A percentile compares a stretch with the other conserved stretches of the same genome.
phyloP scores from a whole-genome alignment of 2,888 invertebrate genomes.

The Epistrophe grossulariae region DNA sequence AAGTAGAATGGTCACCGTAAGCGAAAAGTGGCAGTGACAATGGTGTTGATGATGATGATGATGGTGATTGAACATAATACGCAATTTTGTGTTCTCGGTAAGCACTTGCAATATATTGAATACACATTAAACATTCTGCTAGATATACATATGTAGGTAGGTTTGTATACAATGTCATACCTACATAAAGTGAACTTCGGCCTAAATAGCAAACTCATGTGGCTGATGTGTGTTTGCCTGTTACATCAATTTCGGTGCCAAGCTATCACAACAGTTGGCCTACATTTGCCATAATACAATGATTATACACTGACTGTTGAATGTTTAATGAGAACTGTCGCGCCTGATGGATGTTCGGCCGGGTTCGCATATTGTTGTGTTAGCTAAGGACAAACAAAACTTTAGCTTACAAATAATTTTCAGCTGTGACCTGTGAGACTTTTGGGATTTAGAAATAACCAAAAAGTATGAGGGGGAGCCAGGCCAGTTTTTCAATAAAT shows the following conservation, averaged over 20 bases:
- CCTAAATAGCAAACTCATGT: slow-evolving; percentile 11
- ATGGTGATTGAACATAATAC: slow-evolving; percentile 41
- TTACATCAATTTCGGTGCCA: slow-evolving; percentile 25
- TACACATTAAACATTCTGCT: slow-evolving; percentile 18
- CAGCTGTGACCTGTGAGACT: not conserved
- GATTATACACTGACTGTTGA: slow-evolving; percentile 38
- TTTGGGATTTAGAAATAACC: not conserved
- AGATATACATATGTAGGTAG: not conserved
- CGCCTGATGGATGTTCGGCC: slow-evolving; percentile 6
- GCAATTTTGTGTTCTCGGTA: slow-evolving; percentile 11
- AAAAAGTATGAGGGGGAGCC: not conserved
- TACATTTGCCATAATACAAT: slow-evolving; percentile 23
- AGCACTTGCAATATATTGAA: slow-evolving; percentile 8
- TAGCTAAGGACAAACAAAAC: slow-evolving; percentile 9
- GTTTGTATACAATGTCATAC: too few species aligned
- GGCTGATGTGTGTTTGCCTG: slow-evolving; percentile 28
- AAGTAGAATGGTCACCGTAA: not conserved
- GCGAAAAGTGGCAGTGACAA: not conserved
- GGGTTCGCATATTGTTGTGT: not conserved
- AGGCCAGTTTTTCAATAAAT: not conserved
- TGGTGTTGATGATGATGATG: slow-evolving; percentile 16
- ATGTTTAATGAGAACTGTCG: slow-evolving; percentile 35
- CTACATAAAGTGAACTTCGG: not conserved
- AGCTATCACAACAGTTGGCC: slow-evolving; percentile 26
- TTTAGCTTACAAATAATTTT: not conserved